Conservation (phyloP, 2,797 vertebrate genomes). For the Pristis pectinata region DNA sequence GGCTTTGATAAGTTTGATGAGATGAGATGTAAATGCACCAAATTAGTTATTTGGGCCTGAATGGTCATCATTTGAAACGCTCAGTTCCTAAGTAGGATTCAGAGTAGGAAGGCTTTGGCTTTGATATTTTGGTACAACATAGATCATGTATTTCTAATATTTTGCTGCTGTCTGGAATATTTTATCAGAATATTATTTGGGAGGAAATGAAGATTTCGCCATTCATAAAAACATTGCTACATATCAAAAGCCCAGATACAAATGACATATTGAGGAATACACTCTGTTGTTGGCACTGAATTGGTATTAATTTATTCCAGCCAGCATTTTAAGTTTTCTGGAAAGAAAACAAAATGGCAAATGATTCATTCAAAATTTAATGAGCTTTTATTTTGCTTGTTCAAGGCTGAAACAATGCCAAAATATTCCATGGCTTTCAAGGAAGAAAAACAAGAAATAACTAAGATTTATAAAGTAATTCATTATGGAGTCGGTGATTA, state of each 20-base stretch:
- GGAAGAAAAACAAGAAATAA: background rate
- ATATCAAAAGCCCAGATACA: background rate
- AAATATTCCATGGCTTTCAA: background rate
- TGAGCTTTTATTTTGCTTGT: constrained; percentile 1
- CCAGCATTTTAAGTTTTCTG: background rate
- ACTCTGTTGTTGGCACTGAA: background rate
- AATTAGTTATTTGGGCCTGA: background rate
- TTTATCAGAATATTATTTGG: background rate
- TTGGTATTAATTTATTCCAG: background rate
- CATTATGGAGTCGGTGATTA: constrained; percentile 49
- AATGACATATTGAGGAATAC: background rate
- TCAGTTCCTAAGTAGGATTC: background rate
- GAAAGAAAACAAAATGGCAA: background rate
- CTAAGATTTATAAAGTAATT: constrained; percentile 19
- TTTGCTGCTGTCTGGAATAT: background rate
- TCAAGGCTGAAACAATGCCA: background rate
- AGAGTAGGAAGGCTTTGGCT: background rate
- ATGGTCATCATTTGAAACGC: background rate
- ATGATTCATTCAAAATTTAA: constrained; percentile 1
- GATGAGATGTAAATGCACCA: background rate
- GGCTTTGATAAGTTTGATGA: background rate
- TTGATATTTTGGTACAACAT: too few relatives aligned
- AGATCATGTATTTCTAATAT: background rate
- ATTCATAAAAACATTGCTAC: background rate
- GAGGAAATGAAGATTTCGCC: too few relatives aligned